Evolutionary conservation across 2,797 vertebrate species (phyloP), one percentile per base, ranked within the genome.

Genomic region (Alosa sapidissima): DNA sequence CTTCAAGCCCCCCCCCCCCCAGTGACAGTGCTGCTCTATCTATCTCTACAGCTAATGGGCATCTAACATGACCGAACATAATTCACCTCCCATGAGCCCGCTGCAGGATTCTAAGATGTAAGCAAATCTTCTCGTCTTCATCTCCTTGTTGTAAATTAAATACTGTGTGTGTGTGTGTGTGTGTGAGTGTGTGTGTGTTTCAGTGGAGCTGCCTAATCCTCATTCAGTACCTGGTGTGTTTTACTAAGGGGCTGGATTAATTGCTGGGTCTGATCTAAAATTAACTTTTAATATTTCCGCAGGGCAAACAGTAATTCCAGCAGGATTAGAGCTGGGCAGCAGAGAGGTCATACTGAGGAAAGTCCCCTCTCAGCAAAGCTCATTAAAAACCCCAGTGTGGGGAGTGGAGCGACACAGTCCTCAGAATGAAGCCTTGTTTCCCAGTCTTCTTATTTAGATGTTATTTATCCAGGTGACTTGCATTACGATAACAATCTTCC

Each of bases 361-460:
- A 36, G 65, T 72, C 65, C 65, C 65, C 65, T 72, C 58, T 62
- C 65, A 36, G 65, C 28, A 72, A 36, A 72, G 65, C 65, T 72
- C 65, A 72, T 72, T 72, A 72, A 72, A 65, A 51, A 62, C n/a
- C 21, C 58, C 58, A 24, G 21, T 24, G 58, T 58, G n/a, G 58
- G 58, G 58, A 62, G 58, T 24, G n/a, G 58, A 62, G 58, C 6
- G 58, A 62, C 58, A 82, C 85, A 86, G 87, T 84, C 86, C 87
- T 89, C 81, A 87, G 84, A 60, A 7, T 8, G 58, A 9, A 24
- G 58, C 58, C 21, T 24, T 60, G 58, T 60, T 60, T 24, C n/a
- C 58, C 58, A 7, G 16, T 58, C 58, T 21, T 60, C 58, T 8
- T 60, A 60, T 60, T 60, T 60, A 60, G 21, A 24, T 60, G 58